Percentiles rank a stretch among this genome's conserved stretches.
phyloP scores from a whole-genome alignment of 2,113 vertebrate genomes.

The Vanacampus margaritifer region DNA sequence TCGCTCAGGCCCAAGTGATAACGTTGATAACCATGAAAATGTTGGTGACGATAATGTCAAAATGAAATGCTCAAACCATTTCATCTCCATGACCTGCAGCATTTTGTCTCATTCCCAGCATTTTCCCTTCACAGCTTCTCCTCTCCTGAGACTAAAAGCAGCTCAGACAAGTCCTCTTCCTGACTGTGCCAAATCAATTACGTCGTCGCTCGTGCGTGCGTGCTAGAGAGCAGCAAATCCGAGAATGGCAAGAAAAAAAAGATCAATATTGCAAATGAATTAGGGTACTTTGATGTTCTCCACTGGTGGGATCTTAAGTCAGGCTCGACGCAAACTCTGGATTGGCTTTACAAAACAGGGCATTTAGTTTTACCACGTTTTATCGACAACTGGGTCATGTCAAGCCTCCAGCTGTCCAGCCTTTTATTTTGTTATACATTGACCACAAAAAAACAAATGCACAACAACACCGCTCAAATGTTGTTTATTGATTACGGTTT shows the following conservation, averaged over 20 bases:
- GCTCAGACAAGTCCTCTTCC: conserved; percentile 31
- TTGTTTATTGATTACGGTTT: background rate
- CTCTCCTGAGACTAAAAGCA: conserved; percentile 33
- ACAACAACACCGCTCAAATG: background rate
- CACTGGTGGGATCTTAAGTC: conserved; percentile 5
- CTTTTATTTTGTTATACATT: background rate
- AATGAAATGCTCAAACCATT: background rate
- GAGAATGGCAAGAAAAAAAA: conserved; percentile 26
- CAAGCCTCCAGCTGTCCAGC: background rate
- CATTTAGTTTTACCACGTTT: background rate
- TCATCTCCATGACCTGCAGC: background rate
- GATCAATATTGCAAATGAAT: conserved; percentile 70
- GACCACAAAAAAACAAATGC: background rate
- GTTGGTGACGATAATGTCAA: background rate
- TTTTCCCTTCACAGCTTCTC: background rate
- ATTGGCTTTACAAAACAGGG: conserved; percentile 28
- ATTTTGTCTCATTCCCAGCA: background rate
- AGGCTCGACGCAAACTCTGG: conserved; percentile 9
- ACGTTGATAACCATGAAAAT: background rate
- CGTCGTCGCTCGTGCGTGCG: conserved; percentile 45
- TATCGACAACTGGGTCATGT: background rate
- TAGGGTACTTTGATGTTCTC: conserved; percentile 49
- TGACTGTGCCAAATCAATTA: conserved; percentile 50
- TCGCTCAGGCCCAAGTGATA: background rate
- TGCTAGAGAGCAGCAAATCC: conserved; percentile 48